These are phyloP conservation scores for Chaenogobius annularis DNA, from an alignment of 2,113 vertebrate species.

Conservation along the genomic window DNA sequence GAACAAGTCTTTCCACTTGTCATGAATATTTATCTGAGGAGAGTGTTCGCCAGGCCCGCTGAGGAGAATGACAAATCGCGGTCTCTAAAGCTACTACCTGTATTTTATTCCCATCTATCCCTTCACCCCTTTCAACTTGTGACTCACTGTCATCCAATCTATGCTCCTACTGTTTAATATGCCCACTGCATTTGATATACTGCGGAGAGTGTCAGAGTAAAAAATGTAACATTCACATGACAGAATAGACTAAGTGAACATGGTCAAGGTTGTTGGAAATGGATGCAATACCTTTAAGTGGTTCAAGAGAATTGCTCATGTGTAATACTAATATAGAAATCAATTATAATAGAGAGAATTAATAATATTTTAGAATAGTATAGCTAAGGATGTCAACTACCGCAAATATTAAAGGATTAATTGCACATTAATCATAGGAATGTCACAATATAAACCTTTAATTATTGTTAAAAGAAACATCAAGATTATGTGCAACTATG, in stretches of 20 bases:
- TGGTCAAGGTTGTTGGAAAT: neutral
- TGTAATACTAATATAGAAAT: neutral
- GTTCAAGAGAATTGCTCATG: neutral
- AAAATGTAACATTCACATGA: neutral
- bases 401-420: no score
- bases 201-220: neutral
- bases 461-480: no score
- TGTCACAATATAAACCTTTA: no score
- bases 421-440: no score
- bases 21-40: slow-evolving; percentile 74
- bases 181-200: neutral
- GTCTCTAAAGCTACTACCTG: slow-evolving; percentile 49
- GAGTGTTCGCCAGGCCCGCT: slow-evolving; percentile 50
- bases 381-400: no score
- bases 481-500: no score
- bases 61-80: slow-evolving; percentile 60
- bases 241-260: slow-evolving; percentile 3
- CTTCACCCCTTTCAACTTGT: slow-evolving; percentile 28
- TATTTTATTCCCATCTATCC: slow-evolving; percentile 49
- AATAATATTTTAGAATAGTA: no score
- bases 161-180: slow-evolving; percentile 21
- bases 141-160: slow-evolving; percentile 30
- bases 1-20: slow-evolving; percentile 59
- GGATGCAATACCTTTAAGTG: slow-evolving; percentile 2
- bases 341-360: no score